phyloP scores from a whole-genome alignment of 2,797 vertebrate species.

The Emys orbicularis region DNA sequence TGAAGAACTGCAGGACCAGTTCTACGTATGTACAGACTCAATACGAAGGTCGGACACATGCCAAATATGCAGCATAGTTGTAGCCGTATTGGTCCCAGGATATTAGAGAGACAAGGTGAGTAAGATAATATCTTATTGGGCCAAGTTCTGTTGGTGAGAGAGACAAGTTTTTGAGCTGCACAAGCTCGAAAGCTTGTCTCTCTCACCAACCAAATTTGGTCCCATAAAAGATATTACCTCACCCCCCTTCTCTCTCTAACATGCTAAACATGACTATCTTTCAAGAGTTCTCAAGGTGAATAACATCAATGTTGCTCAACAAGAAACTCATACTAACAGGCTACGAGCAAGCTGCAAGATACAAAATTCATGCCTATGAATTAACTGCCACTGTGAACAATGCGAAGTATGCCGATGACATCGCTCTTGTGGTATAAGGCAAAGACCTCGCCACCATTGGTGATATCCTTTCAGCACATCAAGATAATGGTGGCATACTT shows the following conservation, averaged over 20 bases:
- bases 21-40: not conserved
- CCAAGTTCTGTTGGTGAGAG: no score
- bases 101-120: not conserved
- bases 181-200: not conserved
- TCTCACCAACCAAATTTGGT: not conserved
- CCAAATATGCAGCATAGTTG: not conserved
- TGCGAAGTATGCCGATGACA: not conserved
- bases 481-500: no score
- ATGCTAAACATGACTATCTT: not conserved
- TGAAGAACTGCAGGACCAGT: not conserved
- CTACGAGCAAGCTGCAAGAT: not conserved
- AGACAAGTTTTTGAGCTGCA: no score
- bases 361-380: not conserved
- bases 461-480: no score
- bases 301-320: not conserved
- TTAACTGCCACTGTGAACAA: not conserved
- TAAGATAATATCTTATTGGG: no score
- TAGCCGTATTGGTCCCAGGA: not conserved
- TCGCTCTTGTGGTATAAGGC: not conserved
- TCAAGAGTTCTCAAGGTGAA: not conserved
- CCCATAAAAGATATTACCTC: not conserved
- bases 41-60: not conserved
- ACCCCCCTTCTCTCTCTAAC: not conserved
- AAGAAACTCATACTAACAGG: not conserved
- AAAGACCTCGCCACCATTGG: not conserved